Evolutionary conservation across 2,797 vertebrate species (phyloP), one percentile per base, ranked within the genome.

Genomic region (Sarcophilus harrisii): DNA sequence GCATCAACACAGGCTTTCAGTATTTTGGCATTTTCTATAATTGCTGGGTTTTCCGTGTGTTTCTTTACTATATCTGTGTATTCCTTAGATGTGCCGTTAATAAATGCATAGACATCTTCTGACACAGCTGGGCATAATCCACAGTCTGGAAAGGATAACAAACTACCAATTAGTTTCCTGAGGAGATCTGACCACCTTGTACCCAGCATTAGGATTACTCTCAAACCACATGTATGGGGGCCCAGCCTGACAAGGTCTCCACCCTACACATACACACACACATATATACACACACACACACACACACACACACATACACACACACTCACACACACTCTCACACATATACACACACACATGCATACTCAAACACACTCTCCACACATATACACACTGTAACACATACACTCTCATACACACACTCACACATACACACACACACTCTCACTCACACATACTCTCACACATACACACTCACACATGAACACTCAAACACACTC

Each of bases 31-130:
- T 81, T 81, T 8, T 81, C n/a, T 81, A 81, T 38, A 24, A 21
- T 2, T 38, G 0, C 0, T 38, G 21, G 0, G 3, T 38, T 81
- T 8, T 9, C 0, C 3, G 66, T 81, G 1, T 81, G 1, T 9
- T 81, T 81, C 0, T 21, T 24, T 81, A 81, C 32, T 24, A 38
- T 5, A 81, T 21, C 18, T 2, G 81, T 2, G 21, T 81, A 81
- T 38, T 38, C 0, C 2, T 81, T 2, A 38, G n/a, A 2, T 10
- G 66, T 38, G 5, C 66, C 66, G 0, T 12, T 38, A 81, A 38
- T 38, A 81, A 38, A 81, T 38, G 8, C 1, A 81, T 38, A 38
- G n/a, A 45, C n/a, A 10, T 81, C n/a, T 1, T 81, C 66, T 45
- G n/a, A 9, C n/a, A 81, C n/a, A 38, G n/a, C 1, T 38, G 66